Evolutionary conservation across 2,888 invertebrate genomes (phyloP).

Genomic region (Platypus cylindrus): DNA sequence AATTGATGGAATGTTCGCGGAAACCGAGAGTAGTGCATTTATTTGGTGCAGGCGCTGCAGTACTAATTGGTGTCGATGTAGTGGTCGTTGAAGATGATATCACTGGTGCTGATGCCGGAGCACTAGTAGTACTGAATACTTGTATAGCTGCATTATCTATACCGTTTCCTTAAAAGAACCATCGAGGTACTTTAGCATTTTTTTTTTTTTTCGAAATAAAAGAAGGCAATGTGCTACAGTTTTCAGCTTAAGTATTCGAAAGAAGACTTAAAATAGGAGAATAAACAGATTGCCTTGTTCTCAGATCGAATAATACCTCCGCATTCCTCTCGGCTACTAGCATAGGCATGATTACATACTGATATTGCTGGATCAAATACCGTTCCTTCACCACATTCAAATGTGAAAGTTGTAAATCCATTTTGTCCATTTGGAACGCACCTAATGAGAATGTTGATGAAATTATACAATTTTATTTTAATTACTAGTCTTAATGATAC

Average conservation of each 20-base stretch:
- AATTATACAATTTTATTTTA: background rate
- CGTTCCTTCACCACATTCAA: conserved; percentile 63
- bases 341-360: conserved; percentile 57
- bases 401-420: conserved; percentile 46
- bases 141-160: conserved; percentile 3
- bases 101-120: conserved; percentile 15
- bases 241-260: too few species aligned
- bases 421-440: conserved; percentile 51
- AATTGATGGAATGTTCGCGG: conserved; percentile 57
- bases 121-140: conserved; percentile 8
- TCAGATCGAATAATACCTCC: too few species aligned
- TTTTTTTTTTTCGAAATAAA: background rate
- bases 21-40: conserved; percentile 43
- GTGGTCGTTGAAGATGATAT: conserved; percentile 11
- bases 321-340: conserved; percentile 57
- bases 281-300: background rate
- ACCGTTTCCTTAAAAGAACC: background rate
- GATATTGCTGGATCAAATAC: conserved; percentile 56
- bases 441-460: conserved; percentile 28
- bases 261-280: too few species aligned
- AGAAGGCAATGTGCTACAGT: background rate
- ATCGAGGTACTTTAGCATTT: background rate
- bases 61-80: conserved; percentile 10
- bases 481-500: conserved; percentile 3
- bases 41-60: conserved; percentile 16